phyloP scores from a whole-genome alignment of 2,113 vertebrate genomes.

The Meles meles region DNA sequence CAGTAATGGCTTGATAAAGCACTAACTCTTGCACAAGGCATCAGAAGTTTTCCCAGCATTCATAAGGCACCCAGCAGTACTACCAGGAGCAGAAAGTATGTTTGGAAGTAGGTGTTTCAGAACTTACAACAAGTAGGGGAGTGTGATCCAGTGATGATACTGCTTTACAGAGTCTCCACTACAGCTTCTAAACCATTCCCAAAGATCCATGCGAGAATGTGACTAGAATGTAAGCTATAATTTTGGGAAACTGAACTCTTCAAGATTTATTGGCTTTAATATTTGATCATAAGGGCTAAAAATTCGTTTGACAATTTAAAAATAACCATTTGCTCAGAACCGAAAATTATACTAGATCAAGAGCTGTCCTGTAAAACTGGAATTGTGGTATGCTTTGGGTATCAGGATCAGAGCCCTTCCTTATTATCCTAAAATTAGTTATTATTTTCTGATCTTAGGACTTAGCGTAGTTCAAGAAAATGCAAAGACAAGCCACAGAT shows the following conservation, averaged over 20 bases:
- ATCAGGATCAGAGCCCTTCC: not conserved
- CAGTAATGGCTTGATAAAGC: not conserved
- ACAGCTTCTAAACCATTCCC: not conserved
- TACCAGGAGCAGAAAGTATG: not conserved
- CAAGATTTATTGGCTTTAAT: constrained; percentile 27
- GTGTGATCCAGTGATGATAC: not conserved
- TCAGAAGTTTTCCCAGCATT: not conserved
- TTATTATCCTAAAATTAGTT: not conserved
- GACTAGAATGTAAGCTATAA: not conserved
- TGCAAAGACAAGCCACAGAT: not conserved
- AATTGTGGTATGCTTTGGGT: not conserved
- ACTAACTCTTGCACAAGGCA: not conserved
- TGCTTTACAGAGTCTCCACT: not conserved
- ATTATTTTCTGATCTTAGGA: constrained; percentile 30
- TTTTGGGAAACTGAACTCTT: constrained; percentile 2
- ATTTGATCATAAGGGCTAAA: constrained; percentile 24
- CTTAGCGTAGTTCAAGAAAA: not conserved
- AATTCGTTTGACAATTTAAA: not conserved
- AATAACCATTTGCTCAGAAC: not conserved
- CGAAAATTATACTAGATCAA: not conserved
- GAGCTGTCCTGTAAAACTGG: not conserved
- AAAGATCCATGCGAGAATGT: not conserved
- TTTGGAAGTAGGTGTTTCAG: not conserved
- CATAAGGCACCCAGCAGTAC: too few relatives aligned
- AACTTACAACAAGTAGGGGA: not conserved